A percentile compares a stretch with the other conserved stretches of the same genome.
phyloP scores from a whole-genome alignment of 2,888 invertebrate genomes.

The Atethmia centrago region DNA sequence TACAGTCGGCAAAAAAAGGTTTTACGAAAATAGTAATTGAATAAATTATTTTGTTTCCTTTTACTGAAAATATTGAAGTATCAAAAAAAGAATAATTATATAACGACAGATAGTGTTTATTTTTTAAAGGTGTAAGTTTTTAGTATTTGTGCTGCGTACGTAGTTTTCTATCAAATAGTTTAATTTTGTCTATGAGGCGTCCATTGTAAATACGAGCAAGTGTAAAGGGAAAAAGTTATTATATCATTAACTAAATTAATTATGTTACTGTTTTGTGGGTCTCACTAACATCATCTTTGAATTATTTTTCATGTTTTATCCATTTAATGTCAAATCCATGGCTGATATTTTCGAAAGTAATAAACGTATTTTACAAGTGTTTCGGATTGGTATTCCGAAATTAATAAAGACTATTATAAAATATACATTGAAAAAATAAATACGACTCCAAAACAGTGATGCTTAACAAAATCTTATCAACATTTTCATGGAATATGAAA shows the following conservation, averaged over 20 bases:
- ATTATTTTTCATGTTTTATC: background rate
- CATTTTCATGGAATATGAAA: constrained; percentile 57
- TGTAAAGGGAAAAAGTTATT: constrained; percentile 80
- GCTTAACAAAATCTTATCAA: constrained; percentile 55
- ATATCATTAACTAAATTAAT: constrained; percentile 38
- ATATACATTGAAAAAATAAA: no score
- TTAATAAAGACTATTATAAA: background rate
- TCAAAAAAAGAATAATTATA: background rate
- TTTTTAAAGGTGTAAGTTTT: constrained; percentile 80
- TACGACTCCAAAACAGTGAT: constrained; percentile 75
- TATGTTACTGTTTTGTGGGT: constrained; percentile 82
- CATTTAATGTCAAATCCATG: constrained; percentile 11
- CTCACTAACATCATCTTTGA: constrained; percentile 38
- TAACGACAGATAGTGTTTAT: constrained; percentile 73
- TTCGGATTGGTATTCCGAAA: background rate
- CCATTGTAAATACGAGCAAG: constrained; percentile 90
- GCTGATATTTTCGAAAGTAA: background rate
- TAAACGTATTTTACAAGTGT: background rate
- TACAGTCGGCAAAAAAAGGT: constrained; percentile 12
- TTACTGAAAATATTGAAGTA: no score
- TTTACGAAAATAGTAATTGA: background rate
- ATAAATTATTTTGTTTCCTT: background rate
- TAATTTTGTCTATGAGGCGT: constrained; percentile 73
- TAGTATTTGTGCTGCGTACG: constrained; percentile 84
- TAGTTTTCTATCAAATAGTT: constrained; percentile 76